These are phyloP conservation scores for Tringa solitaria DNA, from an alignment of 2,113 vertebrate genomes.

Conservation along the genomic window DNA sequence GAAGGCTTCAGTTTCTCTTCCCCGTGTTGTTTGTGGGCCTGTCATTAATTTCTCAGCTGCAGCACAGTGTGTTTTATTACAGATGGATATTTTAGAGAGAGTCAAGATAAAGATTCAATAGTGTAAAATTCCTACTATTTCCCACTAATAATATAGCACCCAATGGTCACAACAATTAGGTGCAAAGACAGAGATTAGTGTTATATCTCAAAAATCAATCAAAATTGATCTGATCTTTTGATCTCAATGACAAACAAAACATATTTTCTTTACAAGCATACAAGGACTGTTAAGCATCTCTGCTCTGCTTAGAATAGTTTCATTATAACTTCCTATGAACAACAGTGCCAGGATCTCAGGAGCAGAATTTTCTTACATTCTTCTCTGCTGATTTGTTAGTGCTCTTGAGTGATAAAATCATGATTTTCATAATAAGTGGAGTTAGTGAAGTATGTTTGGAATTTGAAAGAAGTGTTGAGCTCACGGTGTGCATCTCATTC, in stretches of 20 bases:
- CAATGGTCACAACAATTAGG: not conserved
- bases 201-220: not conserved
- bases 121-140: not conserved
- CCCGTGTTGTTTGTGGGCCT: not conserved
- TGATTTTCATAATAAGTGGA: slow-evolving; percentile 15
- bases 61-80: not conserved
- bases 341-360: not conserved
- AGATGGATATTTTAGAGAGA: not conserved
- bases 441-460: slow-evolving; percentile 38
- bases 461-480: slow-evolving; percentile 26
- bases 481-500: not conserved
- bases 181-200: not conserved
- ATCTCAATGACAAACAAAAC: not conserved
- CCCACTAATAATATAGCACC: not conserved
- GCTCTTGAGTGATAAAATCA: slow-evolving; percentile 53
- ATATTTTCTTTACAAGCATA: not conserved
- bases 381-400: not conserved
- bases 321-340: not conserved
- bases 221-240: not conserved
- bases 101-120: not conserved
- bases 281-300: not conserved
- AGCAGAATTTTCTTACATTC: slow-evolving; percentile 7
- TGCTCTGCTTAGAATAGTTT: not conserved
- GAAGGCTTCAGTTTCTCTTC: not conserved
- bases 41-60: not conserved